Base-by-base conservation (phyloP, 2,113 vertebrate species). In the Dipodomys stephensi region DNA sequence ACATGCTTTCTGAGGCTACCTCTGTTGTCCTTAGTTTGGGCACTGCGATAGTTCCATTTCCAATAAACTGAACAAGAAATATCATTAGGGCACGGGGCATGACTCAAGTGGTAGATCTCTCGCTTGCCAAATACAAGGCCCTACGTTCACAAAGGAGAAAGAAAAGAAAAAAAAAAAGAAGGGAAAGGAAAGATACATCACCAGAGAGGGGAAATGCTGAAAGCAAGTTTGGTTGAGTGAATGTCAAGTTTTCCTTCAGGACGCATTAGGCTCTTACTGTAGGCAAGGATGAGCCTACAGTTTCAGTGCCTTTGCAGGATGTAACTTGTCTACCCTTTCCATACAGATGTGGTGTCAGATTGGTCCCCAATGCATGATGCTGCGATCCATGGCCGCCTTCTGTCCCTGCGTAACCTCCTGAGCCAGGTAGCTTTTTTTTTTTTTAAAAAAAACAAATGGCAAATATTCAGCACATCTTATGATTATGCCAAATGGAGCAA, bases 331-430 rank as follows among this genome's bases (percentile, higher is more conserved):
- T 25, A 93, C 82, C 94, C 69, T 97, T 69, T 97, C 94, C 73
- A 8, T 57, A 30, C 94, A 99, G 98, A 98, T 88, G 80, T 96
- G 65, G 95, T 98, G 85, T 99, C 99, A 6, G 99, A 99, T 85
- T 99, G 99, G 99, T 98, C 99, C 96, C 98, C 98, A 7, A 49
- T 99, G 90, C 99, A 99, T 0, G 99, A 99, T 79, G 99, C 99
- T 73, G 98, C 99, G 5, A 96, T 98, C 83, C 98, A 98, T 0
- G 99, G 99, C 72, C 97, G 96, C 18, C 92, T 98, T 60, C 97
- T 99, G 16, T 39, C 98, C 72, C 92, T 99, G 95, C 98, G 96
- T 81, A 98, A 95, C 49, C 98, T 99, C 96, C 98, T 99, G 76
- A 96, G 94, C 92, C 98, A 99, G 99, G 99, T 99, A 97, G 39